Base-by-base conservation (phyloP, 2,113 vertebrate genomes). In the Thermophis baileyi region DNA sequence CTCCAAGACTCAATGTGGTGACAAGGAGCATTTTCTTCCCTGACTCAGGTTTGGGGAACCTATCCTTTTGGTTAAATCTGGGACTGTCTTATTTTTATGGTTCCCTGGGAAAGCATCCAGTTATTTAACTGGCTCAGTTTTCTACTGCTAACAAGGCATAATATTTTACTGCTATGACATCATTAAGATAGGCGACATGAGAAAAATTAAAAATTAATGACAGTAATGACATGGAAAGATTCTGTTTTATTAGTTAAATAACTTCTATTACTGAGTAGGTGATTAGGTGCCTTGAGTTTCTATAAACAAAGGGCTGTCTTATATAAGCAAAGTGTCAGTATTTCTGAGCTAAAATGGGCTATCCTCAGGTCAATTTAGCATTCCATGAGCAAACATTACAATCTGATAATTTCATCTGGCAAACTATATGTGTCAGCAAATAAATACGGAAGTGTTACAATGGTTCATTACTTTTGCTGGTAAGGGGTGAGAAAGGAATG, bases 391-490 rank as follows among this genome's bases (percentile, higher is more conserved):
- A 47, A 40, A 90, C 53, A 63, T 90, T 51, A 24, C 60, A 90
- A 51, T 46, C 24, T 90, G 50, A 47, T 14, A 1, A 46, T 57
- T 87, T 87, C 89, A 90, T 54, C 46, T 85, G 74, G 47, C 81
- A 69, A 50, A 90, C 25, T 87, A 69, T 92, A 46, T 81, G 24
- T 69, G 53, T 92, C 53, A 92, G 51, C 63, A 93, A 91, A 91
- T 89, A 89, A 85, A 90, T 90, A 86, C 20, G 35, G 88, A 89
- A 63, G 87, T 88, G 53, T 92, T 87, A 25, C 63, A 88, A 46
- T 88, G 85, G 30, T 93, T 91, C 50, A 44, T 91, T 91, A 91
- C 60, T 91, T 93, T 89, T 81, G 35, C 2, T 81, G 69, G 69
- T 20, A 20, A 40, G 16, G 49, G 85, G 51, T 40, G 10, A 8